Evolutionary conservation across 2,113 vertebrate species (phyloP), one percentile per base, ranked within the genome.

Genomic region (Phyllostomus hastatus): DNA sequence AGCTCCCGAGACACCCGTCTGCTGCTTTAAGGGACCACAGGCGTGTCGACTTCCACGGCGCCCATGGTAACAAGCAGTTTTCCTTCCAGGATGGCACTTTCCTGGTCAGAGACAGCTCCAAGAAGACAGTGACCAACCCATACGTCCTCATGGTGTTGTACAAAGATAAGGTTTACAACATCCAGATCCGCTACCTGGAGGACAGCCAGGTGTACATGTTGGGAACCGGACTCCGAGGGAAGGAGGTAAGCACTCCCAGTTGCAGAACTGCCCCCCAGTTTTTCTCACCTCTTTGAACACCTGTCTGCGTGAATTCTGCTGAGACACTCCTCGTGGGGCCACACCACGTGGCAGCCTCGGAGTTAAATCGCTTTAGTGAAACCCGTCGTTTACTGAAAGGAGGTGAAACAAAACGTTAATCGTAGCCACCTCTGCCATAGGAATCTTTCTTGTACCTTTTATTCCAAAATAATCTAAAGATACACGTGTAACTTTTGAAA

Each of bases 61-160:
- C n/a, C 41, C 70, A 5, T 52, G 72, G 33, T 93, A 61, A 94
- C 52, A 79, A 75, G 87, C 87, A 38, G 72, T 59, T 94, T 2
- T 94, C 33, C 91, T 98, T 98, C 35, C 76, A 99, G 99, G 99
- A 99, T 88, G 99, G 99, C 81, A 98, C 99, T 0, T 99, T 99
- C 96, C 98, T 99, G 97, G 99, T 99, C 83, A 99, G 99, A 97
- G 99, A 99, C 98, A 99, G 99, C 97, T 99, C 99, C 75, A 98
- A 98, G 66, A 99, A 99, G 97, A 98, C 98, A 19, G 1, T 50
- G 6, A 97, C 95, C 61, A 99, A 99, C 82, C 99, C 99, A 0
- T 99, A 99, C 31, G 99, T 99, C 1, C 98, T 99, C 88, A 99
- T 99, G 99, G 99, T 99, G 35, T 95, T 99, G 86, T 99, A 99